Conservation (phyloP, 2,797 vertebrate genomes). For the Semotilus atromaculatus region DNA sequence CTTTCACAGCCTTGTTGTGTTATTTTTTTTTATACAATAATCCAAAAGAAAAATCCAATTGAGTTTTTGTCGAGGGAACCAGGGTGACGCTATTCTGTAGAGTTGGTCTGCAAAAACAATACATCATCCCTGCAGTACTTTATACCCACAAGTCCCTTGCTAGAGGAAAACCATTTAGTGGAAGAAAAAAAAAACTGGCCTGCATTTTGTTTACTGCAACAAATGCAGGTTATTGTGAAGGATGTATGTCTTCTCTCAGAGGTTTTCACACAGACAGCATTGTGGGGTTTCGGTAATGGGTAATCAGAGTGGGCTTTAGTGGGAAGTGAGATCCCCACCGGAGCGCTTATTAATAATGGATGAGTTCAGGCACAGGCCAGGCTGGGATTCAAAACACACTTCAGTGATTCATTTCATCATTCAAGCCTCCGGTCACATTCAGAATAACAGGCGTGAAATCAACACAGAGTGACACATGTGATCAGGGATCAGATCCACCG, state of each 20-base stretch:
- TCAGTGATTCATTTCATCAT: no score
- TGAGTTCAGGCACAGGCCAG: slow-evolving; percentile 19
- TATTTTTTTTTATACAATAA: neutral
- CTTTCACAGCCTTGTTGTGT: neutral
- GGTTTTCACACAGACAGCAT: neutral
- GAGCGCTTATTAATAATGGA: slow-evolving; percentile 18
- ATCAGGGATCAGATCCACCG: neutral
- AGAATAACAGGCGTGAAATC: slow-evolving; percentile 9
- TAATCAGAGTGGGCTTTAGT: slow-evolving; percentile 23
- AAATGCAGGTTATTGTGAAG: neutral
- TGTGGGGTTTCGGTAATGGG: slow-evolving; percentile 5
- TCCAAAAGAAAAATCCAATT: neutral
- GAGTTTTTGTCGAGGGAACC: neutral
- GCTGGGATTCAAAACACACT: slow-evolving; percentile 6
- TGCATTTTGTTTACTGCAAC: neutral
- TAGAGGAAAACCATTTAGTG: neutral
- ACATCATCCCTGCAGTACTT: neutral
- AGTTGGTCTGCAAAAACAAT: neutral
- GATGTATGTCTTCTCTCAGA: neutral
- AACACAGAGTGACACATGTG: neutral
- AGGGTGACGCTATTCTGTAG: neutral
- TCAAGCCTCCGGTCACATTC: neutral
- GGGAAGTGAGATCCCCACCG: neutral
- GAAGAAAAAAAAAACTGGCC: neutral
- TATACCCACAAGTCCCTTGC: neutral